phyloP scores from a whole-genome alignment of 2,113 vertebrate genomes.

The Phycodurus eques region DNA sequence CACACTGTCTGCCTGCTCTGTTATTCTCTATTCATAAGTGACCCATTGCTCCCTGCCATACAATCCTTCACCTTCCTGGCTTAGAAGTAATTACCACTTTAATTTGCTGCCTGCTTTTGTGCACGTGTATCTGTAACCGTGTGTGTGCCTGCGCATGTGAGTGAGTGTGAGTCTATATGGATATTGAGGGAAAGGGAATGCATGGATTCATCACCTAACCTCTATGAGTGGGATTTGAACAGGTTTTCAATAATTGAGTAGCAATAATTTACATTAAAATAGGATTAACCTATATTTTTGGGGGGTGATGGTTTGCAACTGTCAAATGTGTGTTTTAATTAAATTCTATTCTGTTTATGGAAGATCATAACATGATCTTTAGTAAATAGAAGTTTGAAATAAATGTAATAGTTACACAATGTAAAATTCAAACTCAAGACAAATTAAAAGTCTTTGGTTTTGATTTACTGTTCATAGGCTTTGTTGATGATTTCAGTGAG shows the following conservation, averaged over 20 bases:
- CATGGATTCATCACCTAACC: conserved; percentile 22
- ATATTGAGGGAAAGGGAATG: conserved; percentile 23
- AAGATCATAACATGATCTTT: not conserved
- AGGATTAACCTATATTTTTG: too few species aligned
- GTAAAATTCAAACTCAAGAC: too few species aligned
- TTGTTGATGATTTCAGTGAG: too few species aligned
- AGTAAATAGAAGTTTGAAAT: too few species aligned
- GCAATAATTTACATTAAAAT: not conserved
- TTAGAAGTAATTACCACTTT: conserved; percentile 78
- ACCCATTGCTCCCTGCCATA: conserved; percentile 70
- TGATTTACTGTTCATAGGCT: too few species aligned
- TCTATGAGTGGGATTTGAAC: conserved; percentile 17
- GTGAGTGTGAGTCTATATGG: not conserved
- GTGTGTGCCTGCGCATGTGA: conserved; percentile 18
- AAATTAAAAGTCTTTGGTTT: too few species aligned
- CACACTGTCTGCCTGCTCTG: conserved; percentile 59
- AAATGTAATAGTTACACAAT: too few species aligned
- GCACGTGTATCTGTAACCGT: conserved; percentile 57
- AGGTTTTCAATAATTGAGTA: conserved; percentile 34
- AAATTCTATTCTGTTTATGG: not conserved
- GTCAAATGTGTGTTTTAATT: not conserved
- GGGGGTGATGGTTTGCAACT: too few species aligned
- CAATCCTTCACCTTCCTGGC: conserved; percentile 73
- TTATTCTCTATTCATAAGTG: conserved; percentile 70
- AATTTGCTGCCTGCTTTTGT: conserved; percentile 74